Percentiles rank a stretch among this genome's conserved stretches.
Conservation (phyloP, 2,888 invertebrate genomes). For the Cephus pygmeus region DNA sequence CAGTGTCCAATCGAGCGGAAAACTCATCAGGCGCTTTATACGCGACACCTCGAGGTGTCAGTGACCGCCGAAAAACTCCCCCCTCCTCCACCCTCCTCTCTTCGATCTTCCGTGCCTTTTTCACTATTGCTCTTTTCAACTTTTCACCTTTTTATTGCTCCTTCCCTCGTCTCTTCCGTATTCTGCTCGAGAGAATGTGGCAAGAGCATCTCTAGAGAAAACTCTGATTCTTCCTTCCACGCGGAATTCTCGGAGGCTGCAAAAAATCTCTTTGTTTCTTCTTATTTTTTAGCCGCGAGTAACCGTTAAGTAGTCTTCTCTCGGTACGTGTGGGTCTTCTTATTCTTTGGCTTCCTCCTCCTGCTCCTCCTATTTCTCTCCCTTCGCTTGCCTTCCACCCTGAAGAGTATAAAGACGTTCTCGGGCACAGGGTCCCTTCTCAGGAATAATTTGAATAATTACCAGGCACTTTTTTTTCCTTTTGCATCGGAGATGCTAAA, state of each 20-base stretch:
- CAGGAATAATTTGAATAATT: constrained; percentile 57
- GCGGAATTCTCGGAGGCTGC: too few species aligned
- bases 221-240: too few species aligned
- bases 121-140: background rate
- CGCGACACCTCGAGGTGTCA: constrained; percentile 29
- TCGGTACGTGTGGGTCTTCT: too few species aligned
- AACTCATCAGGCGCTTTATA: constrained; percentile 46
- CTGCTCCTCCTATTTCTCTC: constrained; percentile 10
- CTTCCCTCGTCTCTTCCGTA: too few species aligned
- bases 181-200: too few species aligned
- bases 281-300: too few species aligned
- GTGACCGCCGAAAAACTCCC: constrained; percentile 19
- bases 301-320: too few species aligned
- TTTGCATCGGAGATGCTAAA: constrained; percentile 47
- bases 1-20: constrained; percentile 47
- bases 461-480: constrained; percentile 46
- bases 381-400: constrained; percentile 9
- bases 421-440: constrained; percentile 28
- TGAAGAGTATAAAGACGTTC: background rate
- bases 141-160: too few species aligned
- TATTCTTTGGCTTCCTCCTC: background rate
- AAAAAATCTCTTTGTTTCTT: too few species aligned
- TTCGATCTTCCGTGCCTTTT: background rate
- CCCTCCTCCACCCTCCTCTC: background rate
- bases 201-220: too few species aligned